A percentile compares a stretch with the other conserved stretches of the same genome.
These are phyloP conservation scores for Phragmatobia fuliginosa DNA, from an alignment of 2,888 invertebrate genomes.

Conservation along the genomic window DNA sequence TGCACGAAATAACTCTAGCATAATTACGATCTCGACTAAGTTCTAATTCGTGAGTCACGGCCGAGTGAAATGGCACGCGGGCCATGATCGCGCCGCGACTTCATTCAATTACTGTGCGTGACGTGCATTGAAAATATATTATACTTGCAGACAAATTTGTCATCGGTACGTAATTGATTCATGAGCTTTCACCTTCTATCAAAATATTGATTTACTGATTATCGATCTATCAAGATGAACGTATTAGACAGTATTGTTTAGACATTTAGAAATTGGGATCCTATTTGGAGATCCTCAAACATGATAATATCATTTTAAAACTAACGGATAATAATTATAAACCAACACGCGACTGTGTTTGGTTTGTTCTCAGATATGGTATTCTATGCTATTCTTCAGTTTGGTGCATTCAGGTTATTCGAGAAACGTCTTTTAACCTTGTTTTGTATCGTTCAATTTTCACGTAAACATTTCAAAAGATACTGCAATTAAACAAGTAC, in stretches of 20 bases:
- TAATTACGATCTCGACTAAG: constrained; percentile 82
- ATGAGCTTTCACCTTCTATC: constrained; percentile 73
- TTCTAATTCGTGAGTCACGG: constrained; percentile 86
- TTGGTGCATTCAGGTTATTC: not conserved
- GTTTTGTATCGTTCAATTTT: not conserved
- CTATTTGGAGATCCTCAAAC: not conserved
- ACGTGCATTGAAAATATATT: constrained; percentile 74
- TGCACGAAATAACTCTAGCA: constrained; percentile 78
- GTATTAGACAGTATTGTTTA: constrained; percentile 52
- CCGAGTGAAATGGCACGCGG: constrained; percentile 79
- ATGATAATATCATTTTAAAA: not conserved
- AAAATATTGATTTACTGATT: constrained; percentile 56
- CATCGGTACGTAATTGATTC: constrained; percentile 59
- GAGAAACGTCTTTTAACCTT: not conserved
- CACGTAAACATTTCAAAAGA: not conserved
- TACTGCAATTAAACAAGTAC: not conserved
- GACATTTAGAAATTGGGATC: not conserved
- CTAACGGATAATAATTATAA: not conserved
- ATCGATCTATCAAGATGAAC: constrained; percentile 52
- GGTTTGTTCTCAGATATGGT: not conserved
- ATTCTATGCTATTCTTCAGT: not conserved
- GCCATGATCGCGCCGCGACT: constrained; percentile 69
- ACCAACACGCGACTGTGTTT: not conserved
- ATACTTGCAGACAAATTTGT: constrained; percentile 64
- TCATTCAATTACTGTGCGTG: constrained; percentile 80